phyloP scores from a whole-genome alignment of 2,888 invertebrate species.

The Scaeva pyrastri region DNA sequence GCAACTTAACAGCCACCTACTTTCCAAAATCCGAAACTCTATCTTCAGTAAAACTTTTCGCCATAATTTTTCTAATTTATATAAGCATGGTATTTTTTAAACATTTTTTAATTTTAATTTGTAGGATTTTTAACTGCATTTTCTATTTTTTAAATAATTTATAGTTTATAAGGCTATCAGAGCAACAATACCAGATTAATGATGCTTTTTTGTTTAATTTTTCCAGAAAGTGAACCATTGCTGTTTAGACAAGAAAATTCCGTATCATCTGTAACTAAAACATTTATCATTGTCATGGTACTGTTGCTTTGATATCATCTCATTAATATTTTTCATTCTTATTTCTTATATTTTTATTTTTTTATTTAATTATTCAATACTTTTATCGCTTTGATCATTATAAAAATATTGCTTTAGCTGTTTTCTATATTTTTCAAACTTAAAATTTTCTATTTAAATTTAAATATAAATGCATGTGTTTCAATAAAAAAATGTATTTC shows the following conservation, averaged over 20 bases:
- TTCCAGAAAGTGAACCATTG: slow-evolving; percentile 64
- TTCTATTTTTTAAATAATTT: not conserved
- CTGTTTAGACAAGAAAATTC: slow-evolving; percentile 58
- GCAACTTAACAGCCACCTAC: too few relatives aligned
- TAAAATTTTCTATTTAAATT: not conserved
- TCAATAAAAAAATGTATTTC: not conserved
- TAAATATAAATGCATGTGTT: not conserved
- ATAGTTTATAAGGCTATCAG: slow-evolving; percentile 29
- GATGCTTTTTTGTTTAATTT: slow-evolving; percentile 55
- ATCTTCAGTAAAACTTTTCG: too few relatives aligned
- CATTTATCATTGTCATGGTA: slow-evolving; percentile 51
- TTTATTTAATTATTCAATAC: slow-evolving; percentile 1
- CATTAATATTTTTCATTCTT: slow-evolving; percentile 25
- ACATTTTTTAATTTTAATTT: not conserved
- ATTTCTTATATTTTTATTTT: slow-evolving; percentile 7
- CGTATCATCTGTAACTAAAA: slow-evolving; percentile 51
- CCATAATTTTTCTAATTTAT: too few relatives aligned
- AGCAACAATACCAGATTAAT: slow-evolving; percentile 52
- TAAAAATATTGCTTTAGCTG: not conserved
- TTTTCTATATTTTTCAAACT: not conserved
- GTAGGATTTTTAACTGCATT: not conserved
- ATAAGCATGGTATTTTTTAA: too few relatives aligned
- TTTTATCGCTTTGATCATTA: slow-evolving; percentile 17
- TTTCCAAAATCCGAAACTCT: too few relatives aligned
- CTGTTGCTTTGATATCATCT: slow-evolving; percentile 58